Evolutionary conservation across 53 echinoderm and acorn worm genomes (phyloP).

Genomic region (Holothuria leucospilota): DNA sequence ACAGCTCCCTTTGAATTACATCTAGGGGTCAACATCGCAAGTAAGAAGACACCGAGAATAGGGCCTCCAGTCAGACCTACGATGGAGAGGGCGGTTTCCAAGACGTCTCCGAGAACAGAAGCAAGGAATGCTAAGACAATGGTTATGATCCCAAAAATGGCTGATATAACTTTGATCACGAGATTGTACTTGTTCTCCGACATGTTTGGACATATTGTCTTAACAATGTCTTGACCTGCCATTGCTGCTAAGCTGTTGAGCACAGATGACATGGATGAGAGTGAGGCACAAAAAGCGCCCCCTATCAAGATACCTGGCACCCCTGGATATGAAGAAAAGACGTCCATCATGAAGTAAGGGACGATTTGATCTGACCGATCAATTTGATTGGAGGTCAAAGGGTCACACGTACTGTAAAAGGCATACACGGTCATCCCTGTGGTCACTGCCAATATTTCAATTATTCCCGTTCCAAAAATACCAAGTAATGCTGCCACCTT

Average conservation of each 20-base stretch:
- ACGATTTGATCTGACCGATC: constrained; percentile 49
- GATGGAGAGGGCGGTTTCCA: constrained; percentile 32
- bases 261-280: constrained; percentile 45
- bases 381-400: background rate
- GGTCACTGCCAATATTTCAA: constrained; percentile 28
- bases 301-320: constrained; percentile 60
- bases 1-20: constrained; percentile 27
- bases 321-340: constrained; percentile 48
- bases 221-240: constrained; percentile 42
- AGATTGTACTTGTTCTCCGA: background rate
- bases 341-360: constrained; percentile 54
- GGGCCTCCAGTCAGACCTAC: constrained; percentile 25
- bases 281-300: constrained; percentile 61
- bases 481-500: constrained; percentile 23
- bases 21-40: constrained; percentile 15
- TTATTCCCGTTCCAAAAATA: constrained; percentile 19
- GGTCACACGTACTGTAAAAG: constrained; percentile 49
- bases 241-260: constrained; percentile 28
- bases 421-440: constrained; percentile 48
- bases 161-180: constrained; percentile 9
- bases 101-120: constrained; percentile 38
- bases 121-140: constrained; percentile 48
- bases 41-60: constrained; percentile 11
- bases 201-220: constrained; percentile 17
- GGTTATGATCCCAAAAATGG: constrained; percentile 4